Evolutionary conservation across 1,140 invertebrate genomes (phyloP).

Genomic region (Lerema accius): DNA sequence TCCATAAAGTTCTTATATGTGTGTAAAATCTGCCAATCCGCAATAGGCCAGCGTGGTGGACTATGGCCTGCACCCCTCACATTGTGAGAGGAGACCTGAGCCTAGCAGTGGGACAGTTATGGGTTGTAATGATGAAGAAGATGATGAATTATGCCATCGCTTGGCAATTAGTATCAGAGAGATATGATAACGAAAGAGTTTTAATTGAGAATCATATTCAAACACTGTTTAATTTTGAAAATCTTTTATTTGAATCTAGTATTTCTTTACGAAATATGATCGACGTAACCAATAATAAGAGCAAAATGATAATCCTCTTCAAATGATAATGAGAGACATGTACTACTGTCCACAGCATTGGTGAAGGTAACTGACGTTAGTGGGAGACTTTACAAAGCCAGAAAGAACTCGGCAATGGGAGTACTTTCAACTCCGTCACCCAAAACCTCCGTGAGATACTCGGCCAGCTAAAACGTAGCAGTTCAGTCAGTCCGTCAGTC

Average conservation of each 20-base stretch:
- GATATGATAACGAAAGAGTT: conserved; percentile 24
- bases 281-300: background rate
- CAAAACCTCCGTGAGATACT: conserved; percentile 34
- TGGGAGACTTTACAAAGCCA: conserved; percentile 31
- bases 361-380: conserved; percentile 32
- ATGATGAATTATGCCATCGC: conserved; percentile 33
- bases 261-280: conserved; percentile 12
- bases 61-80: too few species aligned
- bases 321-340: too few species aligned
- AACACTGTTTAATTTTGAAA: conserved; percentile 17
- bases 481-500: too few species aligned
- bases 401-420: conserved; percentile 43
- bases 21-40: too few species aligned
- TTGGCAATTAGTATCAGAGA: conserved; percentile 27
- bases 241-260: conserved; percentile 12
- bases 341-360: conserved; percentile 46
- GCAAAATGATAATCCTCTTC: too few species aligned
- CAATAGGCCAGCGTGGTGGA: too few species aligned
- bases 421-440: conserved; percentile 42
- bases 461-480: conserved; percentile 19
- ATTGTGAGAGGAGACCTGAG: too few species aligned
- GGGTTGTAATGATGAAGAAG: too few species aligned
- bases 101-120: too few species aligned
- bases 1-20: too few species aligned
- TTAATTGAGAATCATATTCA: conserved; percentile 30